These are phyloP conservation scores for Drosophila mimica DNA, from an alignment of 2,888 invertebrate species.

Conservation along the genomic window DNA sequence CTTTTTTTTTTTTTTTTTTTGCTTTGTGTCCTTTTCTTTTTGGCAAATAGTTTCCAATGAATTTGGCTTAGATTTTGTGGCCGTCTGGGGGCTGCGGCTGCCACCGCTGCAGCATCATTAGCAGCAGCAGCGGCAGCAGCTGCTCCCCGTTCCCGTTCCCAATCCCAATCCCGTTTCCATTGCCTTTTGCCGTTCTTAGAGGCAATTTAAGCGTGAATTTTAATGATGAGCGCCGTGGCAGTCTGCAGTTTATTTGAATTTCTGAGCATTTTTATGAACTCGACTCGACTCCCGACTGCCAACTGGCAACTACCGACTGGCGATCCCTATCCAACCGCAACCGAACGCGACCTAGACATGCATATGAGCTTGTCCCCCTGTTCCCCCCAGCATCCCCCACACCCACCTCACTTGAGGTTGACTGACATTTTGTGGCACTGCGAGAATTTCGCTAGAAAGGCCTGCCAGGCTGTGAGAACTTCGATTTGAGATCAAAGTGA, in stretches of 20 bases:
- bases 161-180: slow-evolving; percentile 5
- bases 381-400: slow-evolving; percentile 11
- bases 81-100: slow-evolving; percentile 26
- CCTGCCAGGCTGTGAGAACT: slow-evolving; percentile 47
- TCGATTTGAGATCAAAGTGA: slow-evolving; percentile 7
- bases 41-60: slow-evolving; percentile 83
- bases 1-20: slow-evolving; percentile 16
- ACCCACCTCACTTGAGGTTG: slow-evolving; percentile 28
- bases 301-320: neutral
- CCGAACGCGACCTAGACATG: slow-evolving; percentile 57
- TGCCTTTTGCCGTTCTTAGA: slow-evolving; percentile 42
- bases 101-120: slow-evolving; percentile 14
- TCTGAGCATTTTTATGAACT: slow-evolving; percentile 64
- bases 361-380: slow-evolving; percentile 42
- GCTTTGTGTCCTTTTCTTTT: slow-evolving; percentile 52
- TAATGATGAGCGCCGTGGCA: slow-evolving; percentile 74
- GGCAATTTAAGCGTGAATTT: slow-evolving; percentile 79
- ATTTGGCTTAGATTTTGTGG: slow-evolving; percentile 70
- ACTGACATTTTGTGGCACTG: slow-evolving; percentile 72
- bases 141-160: slow-evolving; percentile 32
- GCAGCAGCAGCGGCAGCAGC: slow-evolving; percentile 48
- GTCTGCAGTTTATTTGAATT: slow-evolving; percentile 81
- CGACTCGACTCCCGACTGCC: slow-evolving; percentile 8
- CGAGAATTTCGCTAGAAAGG: slow-evolving; percentile 74
- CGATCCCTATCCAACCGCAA: slow-evolving; percentile 13